Evolutionary conservation across 2,888 invertebrate species (phyloP).

Genomic region (Nymphalis c-album): DNA sequence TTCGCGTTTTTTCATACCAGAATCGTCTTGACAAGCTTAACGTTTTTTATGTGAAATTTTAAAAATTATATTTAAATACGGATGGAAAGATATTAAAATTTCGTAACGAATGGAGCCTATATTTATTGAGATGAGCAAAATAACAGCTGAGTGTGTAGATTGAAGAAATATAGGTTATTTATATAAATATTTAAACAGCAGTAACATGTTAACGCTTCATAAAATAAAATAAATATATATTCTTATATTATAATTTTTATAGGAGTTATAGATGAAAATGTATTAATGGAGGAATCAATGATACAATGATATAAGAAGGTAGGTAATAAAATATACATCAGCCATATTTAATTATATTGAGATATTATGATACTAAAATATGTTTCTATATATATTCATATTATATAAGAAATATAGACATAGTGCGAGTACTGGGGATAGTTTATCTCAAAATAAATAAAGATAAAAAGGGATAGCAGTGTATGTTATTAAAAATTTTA

Average conservation of each 20-base stretch:
- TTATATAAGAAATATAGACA: too few species aligned
- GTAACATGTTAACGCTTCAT: conserved; percentile 13
- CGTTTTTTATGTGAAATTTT: not conserved
- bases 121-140: conserved; percentile 8
- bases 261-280: not conserved
- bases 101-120: not conserved
- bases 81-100: conserved; percentile 3
- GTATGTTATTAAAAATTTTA: too few species aligned
- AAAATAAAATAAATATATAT: not conserved
- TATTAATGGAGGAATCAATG: not conserved
- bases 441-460: too few species aligned
- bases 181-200: conserved; percentile 2
- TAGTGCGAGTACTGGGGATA: too few species aligned
- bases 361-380: too few species aligned
- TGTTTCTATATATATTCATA: too few species aligned
- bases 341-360: too few species aligned
- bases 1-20: too few species aligned
- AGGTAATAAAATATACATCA: not conserved
- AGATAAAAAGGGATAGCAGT: too few species aligned
- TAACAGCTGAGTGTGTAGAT: conserved; percentile 20
- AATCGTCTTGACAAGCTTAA: too few species aligned
- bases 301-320: conserved; percentile 1
- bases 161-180: conserved; percentile 14
- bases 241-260: not conserved
- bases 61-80: not conserved